phyloP scores from a whole-genome alignment of 2,888 invertebrate species.

The Tortrix viridana region DNA sequence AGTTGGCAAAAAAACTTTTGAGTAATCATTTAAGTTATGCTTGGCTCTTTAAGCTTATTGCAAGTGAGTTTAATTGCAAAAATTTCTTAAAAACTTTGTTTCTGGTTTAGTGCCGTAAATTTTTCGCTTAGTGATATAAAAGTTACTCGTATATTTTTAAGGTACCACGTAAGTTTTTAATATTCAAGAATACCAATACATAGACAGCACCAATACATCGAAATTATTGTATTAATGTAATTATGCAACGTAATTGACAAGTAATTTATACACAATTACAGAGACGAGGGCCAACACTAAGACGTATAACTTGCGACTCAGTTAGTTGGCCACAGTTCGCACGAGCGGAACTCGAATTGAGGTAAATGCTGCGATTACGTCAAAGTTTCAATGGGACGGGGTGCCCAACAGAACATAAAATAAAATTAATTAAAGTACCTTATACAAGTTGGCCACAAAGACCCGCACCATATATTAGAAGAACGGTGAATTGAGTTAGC shows the following conservation, averaged over 20 bases:
- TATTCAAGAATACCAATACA: not conserved
- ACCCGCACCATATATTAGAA: constrained; percentile 47
- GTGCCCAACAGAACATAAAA: constrained; percentile 37
- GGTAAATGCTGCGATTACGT: constrained; percentile 25
- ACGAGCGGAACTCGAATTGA: constrained; percentile 20
- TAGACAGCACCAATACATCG: constrained; percentile 5
- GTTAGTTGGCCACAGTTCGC: constrained; percentile 15
- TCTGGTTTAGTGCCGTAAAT: too few relatives aligned
- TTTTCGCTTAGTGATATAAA: too few relatives aligned
- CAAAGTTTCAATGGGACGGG: constrained; percentile 22
- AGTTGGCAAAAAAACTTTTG: too few relatives aligned
- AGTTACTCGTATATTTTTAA: too few relatives aligned
- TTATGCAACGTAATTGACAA: constrained; percentile 22
- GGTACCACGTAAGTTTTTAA: too few relatives aligned
- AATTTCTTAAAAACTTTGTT: too few relatives aligned
- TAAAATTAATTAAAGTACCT: constrained; percentile 49
- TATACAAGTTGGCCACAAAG: constrained; percentile 45
- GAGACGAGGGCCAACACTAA: constrained; percentile 13
- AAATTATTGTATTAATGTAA: not conserved
- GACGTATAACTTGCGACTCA: constrained; percentile 15
- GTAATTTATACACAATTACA: constrained; percentile 6
- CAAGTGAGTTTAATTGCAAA: too few relatives aligned
- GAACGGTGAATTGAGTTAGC: constrained; percentile 67
- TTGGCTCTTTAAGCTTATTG: too few relatives aligned
- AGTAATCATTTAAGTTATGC: too few relatives aligned